Base-by-base conservation (phyloP, 2,888 invertebrate genomes). In the Hymenopus coronatus region DNA sequence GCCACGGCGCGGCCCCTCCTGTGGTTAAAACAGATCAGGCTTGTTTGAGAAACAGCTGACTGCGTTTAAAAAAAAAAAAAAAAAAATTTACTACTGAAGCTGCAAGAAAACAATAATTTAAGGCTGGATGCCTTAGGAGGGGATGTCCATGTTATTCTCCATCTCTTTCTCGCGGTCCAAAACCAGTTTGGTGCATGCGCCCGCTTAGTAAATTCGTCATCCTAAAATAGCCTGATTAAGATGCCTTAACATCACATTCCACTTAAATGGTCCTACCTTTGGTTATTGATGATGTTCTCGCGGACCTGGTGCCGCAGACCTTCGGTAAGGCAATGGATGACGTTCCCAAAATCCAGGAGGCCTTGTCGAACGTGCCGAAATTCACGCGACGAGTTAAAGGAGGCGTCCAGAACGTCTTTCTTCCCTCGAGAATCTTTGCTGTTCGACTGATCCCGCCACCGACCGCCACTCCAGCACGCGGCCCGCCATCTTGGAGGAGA, bases 381-480 rank as follows among this genome's bases (percentile, higher is more conserved):
- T 70, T 70, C 54, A 70, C 54, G 54, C 54, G 54, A 70, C 54
- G 54, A 70, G 54, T 70, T 70, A 20, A 70, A 70, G 54, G 54
- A 70, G 54, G 54, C 54, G 54, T 70, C 54, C 54, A 70, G 54
- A 70, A 70, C 54, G 54, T 70, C 54, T 70, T 70, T 87, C 87
- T 87, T 82, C 33, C 81, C 82, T 27, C 12, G 82, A 33, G 82
- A 87, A 82, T 87, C 87, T 87, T 33, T 27, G 30, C 82, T n/a
- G 87, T 87, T 87, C 82, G 82, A 87, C 87, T 87, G 87, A 28
- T 28, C 87, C 30, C 87, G 87, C n/a, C 33, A 87, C 82, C 70
- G 27, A 33, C 87, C n/a, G 82, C n/a, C 82, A 33, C 87, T 87
- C 82, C n/a, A 87, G 33, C 40, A 87, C 87, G 87, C 87, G 20